Percentiles rank a stretch among this genome's conserved stretches.
Conservation (phyloP, 2,797 vertebrate genomes). For the Macropodus opercularis region DNA sequence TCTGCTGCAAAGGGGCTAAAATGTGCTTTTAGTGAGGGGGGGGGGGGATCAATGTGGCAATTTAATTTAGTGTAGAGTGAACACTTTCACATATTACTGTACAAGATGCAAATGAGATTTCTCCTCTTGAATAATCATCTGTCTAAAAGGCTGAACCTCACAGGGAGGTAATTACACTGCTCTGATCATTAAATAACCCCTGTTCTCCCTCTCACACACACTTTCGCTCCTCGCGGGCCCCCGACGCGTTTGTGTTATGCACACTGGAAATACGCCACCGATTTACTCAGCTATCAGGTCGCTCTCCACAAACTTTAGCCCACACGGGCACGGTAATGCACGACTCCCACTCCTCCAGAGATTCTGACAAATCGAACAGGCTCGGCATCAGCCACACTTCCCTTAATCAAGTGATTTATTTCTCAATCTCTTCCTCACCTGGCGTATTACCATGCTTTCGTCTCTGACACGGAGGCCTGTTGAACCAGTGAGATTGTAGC, state of each 20-base stretch:
- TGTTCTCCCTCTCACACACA: constrained; percentile 42
- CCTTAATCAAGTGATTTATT: constrained; percentile 28
- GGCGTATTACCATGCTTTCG: background rate
- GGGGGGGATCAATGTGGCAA: constrained; percentile 51
- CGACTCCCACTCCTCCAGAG: constrained; percentile 22
- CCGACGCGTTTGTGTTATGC: constrained; percentile 19
- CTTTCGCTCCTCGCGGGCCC: constrained; percentile 15
- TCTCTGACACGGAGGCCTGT: constrained; percentile 10
- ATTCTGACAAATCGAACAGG: constrained; percentile 7
- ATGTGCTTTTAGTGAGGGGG: constrained; percentile 39
- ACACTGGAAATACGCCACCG: constrained; percentile 15
- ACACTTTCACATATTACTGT: constrained; percentile 76
- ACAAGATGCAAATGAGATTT: constrained; percentile 78
- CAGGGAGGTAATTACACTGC: constrained; percentile 74
- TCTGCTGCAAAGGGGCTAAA: constrained; percentile 52
- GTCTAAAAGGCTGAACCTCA: constrained; percentile 75
- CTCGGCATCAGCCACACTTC: constrained; percentile 13
- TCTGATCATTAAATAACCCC: constrained; percentile 77
- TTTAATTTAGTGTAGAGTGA: constrained; percentile 73
- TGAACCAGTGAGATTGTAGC: constrained; percentile 1
- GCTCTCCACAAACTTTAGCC: constrained; percentile 19
- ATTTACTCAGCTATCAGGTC: constrained; percentile 24
- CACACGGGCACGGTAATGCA: constrained; percentile 10
- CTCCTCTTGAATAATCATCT: constrained; percentile 74
- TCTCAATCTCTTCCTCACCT: background rate